Conservation (phyloP, 2,797 vertebrate genomes). For the Ambastaia sidthimunki region DNA sequence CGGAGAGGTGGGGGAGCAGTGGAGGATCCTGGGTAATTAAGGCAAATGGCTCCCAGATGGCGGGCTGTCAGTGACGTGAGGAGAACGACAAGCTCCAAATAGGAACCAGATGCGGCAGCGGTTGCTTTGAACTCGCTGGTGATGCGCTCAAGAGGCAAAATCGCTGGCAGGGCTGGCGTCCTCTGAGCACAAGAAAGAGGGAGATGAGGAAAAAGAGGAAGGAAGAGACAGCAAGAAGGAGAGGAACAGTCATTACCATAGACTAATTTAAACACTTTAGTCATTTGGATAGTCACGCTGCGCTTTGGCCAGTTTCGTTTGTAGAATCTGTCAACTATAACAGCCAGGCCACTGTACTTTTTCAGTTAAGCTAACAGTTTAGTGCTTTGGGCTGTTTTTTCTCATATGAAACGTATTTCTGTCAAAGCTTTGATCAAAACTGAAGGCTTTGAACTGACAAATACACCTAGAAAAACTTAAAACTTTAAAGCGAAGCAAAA, state of each 20-base stretch:
- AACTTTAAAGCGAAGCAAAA: not conserved
- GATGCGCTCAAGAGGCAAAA: constrained; percentile 47
- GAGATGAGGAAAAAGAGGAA: constrained; percentile 14
- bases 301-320: not conserved
- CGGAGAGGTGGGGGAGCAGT: constrained; percentile 62
- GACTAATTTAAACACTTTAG: constrained; percentile 37
- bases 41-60: constrained; percentile 86
- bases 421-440: constrained; percentile 10
- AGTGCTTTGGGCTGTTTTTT: not conserved
- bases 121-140: constrained; percentile 74
- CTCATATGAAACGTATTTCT: constrained; percentile 7
- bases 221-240: constrained; percentile 11
- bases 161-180: constrained; percentile 38
- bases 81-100: constrained; percentile 83
- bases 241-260: constrained; percentile 22
- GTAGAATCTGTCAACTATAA: constrained; percentile 19
- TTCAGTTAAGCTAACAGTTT: not conserved
- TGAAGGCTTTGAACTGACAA: not conserved
- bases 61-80: constrained; percentile 83
- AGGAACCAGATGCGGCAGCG: constrained; percentile 76
- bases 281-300: constrained; percentile 34
- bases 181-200: constrained; percentile 17
- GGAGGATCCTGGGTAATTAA: constrained; percentile 80
- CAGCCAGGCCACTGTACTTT: not conserved
- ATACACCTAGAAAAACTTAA: not conserved